phyloP scores from a whole-genome alignment of 2,888 invertebrate species.

The Nasonovia ribisnigri region DNA sequence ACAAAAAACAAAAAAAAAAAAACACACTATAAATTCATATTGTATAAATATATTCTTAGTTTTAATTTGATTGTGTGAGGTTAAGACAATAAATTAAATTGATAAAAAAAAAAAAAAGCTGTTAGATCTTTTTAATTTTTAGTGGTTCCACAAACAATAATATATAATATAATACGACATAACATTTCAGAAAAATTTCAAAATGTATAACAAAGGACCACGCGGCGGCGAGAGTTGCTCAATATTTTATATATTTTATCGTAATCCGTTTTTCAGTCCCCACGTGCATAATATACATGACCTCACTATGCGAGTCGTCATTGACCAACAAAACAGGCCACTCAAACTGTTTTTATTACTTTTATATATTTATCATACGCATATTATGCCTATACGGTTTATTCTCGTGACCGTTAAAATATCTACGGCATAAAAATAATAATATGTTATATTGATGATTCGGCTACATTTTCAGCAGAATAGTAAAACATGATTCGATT shows the following conservation, averaged over 20 bases:
- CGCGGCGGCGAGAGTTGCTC: not conserved
- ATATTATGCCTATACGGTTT: conserved; percentile 1
- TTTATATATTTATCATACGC: not conserved
- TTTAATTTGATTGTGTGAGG: too few species aligned
- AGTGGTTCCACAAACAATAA: not conserved
- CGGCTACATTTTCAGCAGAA: conserved; percentile 7
- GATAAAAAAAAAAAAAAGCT: too few species aligned
- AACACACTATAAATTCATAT: not conserved
- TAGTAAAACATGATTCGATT: not conserved
- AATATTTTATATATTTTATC: conserved; percentile 34
- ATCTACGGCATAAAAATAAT: not conserved
- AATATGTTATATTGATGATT: not conserved
- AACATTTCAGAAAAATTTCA: not conserved
- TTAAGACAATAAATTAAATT: too few species aligned
- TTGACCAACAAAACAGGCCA: conserved; percentile 59
- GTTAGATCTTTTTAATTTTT: not conserved
- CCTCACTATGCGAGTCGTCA: conserved; percentile 47
- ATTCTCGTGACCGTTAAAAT: conserved; percentile 2
- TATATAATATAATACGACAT: not conserved
- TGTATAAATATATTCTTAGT: not conserved
- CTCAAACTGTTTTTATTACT: conserved; percentile 23
- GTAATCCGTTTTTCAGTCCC: conserved; percentile 29
- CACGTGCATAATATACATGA: conserved; percentile 27
- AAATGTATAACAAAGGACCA: conserved; percentile 24
- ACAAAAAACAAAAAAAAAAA: not conserved